Evolutionary conservation across 35 echinoderm and acorn worm genomes (phyloP).

Genomic region (Apostichopus californicus): DNA sequence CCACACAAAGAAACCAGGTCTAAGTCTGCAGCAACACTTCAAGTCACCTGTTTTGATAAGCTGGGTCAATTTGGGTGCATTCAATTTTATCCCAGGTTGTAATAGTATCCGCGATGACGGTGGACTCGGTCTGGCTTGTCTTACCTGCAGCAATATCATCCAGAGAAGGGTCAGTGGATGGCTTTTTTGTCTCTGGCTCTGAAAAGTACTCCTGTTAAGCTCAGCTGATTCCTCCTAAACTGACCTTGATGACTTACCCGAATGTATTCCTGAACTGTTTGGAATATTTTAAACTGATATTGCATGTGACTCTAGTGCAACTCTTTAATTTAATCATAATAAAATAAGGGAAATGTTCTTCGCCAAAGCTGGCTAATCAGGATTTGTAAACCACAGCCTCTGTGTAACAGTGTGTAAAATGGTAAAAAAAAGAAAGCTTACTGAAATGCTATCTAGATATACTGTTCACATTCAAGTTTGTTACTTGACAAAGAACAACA

Average conservation of each 20-base stretch:
- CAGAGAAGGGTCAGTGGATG: neutral
- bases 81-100: neutral
- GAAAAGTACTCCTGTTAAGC: slow-evolving; percentile 9
- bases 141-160: slow-evolving; percentile 7
- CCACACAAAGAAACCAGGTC: neutral
- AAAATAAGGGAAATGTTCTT: neutral
- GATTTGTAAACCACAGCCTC: no score
- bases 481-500: no score
- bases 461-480: no score
- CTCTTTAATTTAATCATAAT: neutral
- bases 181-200: neutral
- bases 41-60: neutral
- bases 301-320: neutral
- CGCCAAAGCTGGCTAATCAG: no score
- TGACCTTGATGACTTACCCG: neutral
- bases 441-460: no score
- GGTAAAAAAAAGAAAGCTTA: no score
- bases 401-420: no score
- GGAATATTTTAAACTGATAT: slow-evolving; percentile 5
- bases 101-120: neutral
- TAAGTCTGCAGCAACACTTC: slow-evolving; percentile 8
- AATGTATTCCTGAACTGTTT: neutral
- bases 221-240: slow-evolving; percentile 2
- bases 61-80: neutral
- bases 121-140: neutral